phyloP scores from a whole-genome alignment of 2,113 vertebrate genomes.

The Amphilophus citrinellus region DNA sequence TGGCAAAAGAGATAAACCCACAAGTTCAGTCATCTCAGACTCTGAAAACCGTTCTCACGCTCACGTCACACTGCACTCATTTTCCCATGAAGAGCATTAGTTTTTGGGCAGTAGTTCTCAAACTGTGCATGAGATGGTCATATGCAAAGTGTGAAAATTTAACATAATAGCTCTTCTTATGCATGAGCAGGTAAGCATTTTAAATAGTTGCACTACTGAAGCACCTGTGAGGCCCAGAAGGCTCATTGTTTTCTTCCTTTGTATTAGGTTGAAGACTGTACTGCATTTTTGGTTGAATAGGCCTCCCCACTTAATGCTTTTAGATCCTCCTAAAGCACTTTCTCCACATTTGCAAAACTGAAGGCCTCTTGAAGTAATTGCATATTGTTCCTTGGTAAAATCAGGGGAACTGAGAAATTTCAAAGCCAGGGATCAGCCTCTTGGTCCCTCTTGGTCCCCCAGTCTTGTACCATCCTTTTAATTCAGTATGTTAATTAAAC shows the following conservation, averaged over 20 bases:
- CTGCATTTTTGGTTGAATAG: slow-evolving; percentile 18
- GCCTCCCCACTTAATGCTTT: slow-evolving; percentile 7
- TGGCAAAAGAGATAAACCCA: not conserved
- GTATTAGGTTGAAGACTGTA: slow-evolving; percentile 21
- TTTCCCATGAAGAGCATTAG: slow-evolving; percentile 35
- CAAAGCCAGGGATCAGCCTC: not conserved
- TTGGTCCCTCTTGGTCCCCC: not conserved
- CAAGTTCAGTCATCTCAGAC: slow-evolving; percentile 22
- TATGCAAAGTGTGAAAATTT: not conserved
- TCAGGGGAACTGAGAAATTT: slow-evolving; percentile 30
- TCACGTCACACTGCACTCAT: not conserved
- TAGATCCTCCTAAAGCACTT: not conserved
- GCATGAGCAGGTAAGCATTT: not conserved
- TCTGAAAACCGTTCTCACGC: slow-evolving; percentile 22
- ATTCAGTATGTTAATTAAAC: slow-evolving; percentile 26
- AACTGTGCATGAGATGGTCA: not conserved
- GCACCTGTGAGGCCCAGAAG: slow-evolving; percentile 18
- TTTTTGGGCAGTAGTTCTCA: not conserved
- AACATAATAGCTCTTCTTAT: not conserved
- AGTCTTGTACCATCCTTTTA: not conserved
- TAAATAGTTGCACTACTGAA: not conserved
- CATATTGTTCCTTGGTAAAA: slow-evolving; percentile 26
- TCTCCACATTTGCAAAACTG: slow-evolving; percentile 65
- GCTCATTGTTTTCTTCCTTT: slow-evolving; percentile 22
- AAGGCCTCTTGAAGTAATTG: slow-evolving; percentile 65